Evolutionary conservation across 2,797 vertebrate genomes (phyloP), one percentile per base, ranked within the genome.

Genomic region (Sphaeramia orbicularis): DNA sequence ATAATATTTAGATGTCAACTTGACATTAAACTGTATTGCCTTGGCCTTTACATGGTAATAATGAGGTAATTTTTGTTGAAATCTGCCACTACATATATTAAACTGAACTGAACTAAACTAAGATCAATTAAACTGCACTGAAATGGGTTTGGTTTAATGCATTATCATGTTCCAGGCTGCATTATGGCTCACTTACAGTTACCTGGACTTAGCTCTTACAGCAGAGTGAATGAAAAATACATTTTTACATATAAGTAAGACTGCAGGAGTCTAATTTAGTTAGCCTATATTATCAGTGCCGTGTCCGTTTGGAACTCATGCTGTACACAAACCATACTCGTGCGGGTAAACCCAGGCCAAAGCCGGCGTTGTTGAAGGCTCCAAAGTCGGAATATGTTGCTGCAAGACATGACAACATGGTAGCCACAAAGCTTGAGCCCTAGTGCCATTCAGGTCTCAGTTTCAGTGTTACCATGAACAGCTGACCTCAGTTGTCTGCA

Each of bases 381-480:
- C 57, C n/a, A 74, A 52, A 58, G 64, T 55, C 13, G 45, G 38
- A 48, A 51, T 56, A 15, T 61, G 68, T 57, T 49, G 73, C 78
- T 77, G 75, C 65, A 59, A 63, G 75, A 62, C 69, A 72, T 79
- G 79, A 83, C 80, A 85, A 72, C 78, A 81, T 74, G 69, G 72
- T 50, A 81, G 74, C 78, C 64, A 61, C 64, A 70, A 66, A 74
- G 84, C 78, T 60, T 6, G 55, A 47, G 57, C 51, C 37, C 57
- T 71, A 79, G 61, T 76, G 73, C 66, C 78, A 61, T 67, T 47
- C 73, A 44, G 47, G 58, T 73, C 71, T 82, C 76, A 30, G 76
- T 72, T 69, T 59, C 73, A 63, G 67, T 38, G 67, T 54, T 63
- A 50, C 67, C 54, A 6, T 47, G 75, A 82, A 83, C 84, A 84